Conservation (phyloP, 1,140 invertebrate genomes). For the Lordiphosa collinella region DNA sequence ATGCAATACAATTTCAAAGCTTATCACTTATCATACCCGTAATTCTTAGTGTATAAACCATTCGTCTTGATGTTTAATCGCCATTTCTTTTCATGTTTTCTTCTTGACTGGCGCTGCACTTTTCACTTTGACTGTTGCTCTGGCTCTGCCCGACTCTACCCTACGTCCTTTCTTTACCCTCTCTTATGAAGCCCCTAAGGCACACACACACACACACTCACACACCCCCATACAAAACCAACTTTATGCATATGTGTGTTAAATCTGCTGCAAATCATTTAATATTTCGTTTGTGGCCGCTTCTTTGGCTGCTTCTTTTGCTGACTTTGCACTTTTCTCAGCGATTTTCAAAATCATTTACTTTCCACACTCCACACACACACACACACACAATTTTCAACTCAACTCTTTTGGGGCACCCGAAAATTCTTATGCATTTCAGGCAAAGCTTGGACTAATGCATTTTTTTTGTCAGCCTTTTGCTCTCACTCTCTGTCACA, state of each 20-base stretch:
- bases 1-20: too few relatives aligned
- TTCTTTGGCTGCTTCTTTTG: conserved; percentile 14
- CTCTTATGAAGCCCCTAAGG: background rate
- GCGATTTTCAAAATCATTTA: conserved; percentile 56
- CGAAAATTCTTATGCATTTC: background rate
- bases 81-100: background rate
- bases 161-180: too few relatives aligned
- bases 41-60: too few relatives aligned
- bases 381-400: too few relatives aligned
- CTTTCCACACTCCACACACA: too few relatives aligned
- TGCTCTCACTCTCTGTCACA: too few relatives aligned
- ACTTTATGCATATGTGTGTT: conserved; percentile 22
- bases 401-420: background rate
- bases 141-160: background rate
- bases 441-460: background rate
- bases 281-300: conserved; percentile 42
- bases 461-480: too few relatives aligned
- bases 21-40: too few relatives aligned
- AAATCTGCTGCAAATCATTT: conserved; percentile 57
- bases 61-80: background rate
- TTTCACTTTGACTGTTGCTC: conserved; percentile 32
- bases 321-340: conserved; percentile 55
- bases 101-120: conserved; percentile 11
- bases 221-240: conserved; percentile 3
- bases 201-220: background rate